Evolutionary conservation across 2,113 vertebrate species (phyloP).

Genomic region (Dromiciops gliroides): DNA sequence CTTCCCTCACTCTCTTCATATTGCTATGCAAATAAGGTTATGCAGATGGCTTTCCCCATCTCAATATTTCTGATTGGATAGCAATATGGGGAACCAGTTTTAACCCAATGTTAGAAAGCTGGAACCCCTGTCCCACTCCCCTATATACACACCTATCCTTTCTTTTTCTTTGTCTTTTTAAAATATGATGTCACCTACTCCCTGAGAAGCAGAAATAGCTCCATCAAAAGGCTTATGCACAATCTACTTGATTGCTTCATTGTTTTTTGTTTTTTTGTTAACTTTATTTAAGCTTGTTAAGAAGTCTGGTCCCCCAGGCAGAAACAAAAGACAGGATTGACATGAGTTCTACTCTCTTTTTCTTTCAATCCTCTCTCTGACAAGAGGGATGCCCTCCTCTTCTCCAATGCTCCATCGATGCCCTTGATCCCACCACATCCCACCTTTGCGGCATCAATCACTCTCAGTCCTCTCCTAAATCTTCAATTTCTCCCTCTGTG

Average conservation of each 20-base stretch:
- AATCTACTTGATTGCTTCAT: neutral
- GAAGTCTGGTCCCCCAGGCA: neutral
- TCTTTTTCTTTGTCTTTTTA: neutral
- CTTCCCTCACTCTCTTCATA: neutral
- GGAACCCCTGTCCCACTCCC: neutral
- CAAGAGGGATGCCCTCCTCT: neutral
- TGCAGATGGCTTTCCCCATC: neutral
- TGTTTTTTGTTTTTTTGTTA: too few species aligned
- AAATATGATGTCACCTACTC: neutral
- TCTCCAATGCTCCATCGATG: neutral
- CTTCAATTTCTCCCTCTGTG: neutral
- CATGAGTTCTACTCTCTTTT: neutral
- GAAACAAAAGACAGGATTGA: neutral
- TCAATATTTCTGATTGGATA: neutral
- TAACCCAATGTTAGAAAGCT: constrained; percentile 35
- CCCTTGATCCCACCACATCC: neutral
- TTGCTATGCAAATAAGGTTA: neutral
- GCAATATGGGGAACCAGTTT: constrained; percentile 5
- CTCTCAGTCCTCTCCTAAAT: neutral
- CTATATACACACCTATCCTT: neutral
- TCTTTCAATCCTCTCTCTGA: neutral
- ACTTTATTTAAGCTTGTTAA: neutral
- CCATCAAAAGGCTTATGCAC: neutral
- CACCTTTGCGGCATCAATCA: neutral
- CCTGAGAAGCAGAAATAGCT: neutral